Base-by-base conservation (phyloP, 2,113 vertebrate species). In the Ramphastos sulfuratus region DNA sequence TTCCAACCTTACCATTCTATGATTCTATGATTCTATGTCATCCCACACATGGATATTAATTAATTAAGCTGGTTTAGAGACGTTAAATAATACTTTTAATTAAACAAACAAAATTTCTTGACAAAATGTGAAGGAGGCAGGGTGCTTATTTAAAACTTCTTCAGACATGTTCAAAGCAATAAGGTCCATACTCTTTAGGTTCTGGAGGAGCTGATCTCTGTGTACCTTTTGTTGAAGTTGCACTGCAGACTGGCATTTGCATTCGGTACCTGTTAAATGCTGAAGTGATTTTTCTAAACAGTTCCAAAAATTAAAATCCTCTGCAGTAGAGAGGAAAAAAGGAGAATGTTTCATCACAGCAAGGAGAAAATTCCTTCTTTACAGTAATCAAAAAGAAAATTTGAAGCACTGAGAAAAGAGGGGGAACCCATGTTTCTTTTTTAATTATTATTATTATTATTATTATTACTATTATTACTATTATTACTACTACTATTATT, bases 371-470 rank as follows among this genome's bases (percentile, higher is more conserved):
- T 30, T 46, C 7, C 3, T 79, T 46, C 23, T n/a, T 60, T 24
- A 3, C 8, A 58, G 33, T 14, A 75, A 56, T 12, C 46, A 18
- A 31, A 74, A 85, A 78, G 28, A 56, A 6, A 64, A 70, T 42
- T 30, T 31, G 31, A 28, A 2, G 3, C n/a, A 64, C 25, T 55
- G 12, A 39, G 39, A 67, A 42, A 4, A 59, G 3, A 6, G 1
- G 1, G 3, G 7, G 1, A 1, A 17, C 37, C 2, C 19, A 4
- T 15, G 2, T 60, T 90, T 85, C 7, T 3, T 60, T 4, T 5
- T n/a, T n/a, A n/a, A 39, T 39, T 39, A 39, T 39, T 39, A 39
- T 9, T 11, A 39, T 9, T 39, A 39, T 9, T 11, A 39, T 9
- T 10, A 39, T 25, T 78, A 15, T 42, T 42, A 42, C 5, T 42